These are phyloP conservation scores for Trachymyrmex septentrionalis DNA, from an alignment of 1,140 invertebrate species.

Conservation along the genomic window DNA sequence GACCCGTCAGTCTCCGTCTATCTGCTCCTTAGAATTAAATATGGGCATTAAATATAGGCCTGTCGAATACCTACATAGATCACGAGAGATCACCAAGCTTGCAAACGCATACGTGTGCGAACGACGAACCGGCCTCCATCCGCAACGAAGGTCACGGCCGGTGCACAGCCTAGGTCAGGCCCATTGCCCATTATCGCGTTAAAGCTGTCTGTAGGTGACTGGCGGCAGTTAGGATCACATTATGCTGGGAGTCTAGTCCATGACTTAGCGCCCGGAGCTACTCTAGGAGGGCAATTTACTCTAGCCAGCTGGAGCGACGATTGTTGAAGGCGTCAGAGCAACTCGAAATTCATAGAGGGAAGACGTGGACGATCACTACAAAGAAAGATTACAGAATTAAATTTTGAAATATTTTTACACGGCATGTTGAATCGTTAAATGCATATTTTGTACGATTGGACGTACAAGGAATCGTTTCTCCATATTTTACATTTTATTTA, in stretches of 20 bases:
- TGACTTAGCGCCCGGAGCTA: slow-evolving; percentile 48
- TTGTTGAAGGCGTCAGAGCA: slow-evolving; percentile 44
- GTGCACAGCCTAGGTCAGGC: slow-evolving; percentile 84
- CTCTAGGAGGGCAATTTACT: slow-evolving; percentile 52
- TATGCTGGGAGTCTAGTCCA: slow-evolving; percentile 61
- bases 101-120: slow-evolving; percentile 62
- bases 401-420: neutral
- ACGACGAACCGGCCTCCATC: slow-evolving; percentile 78
- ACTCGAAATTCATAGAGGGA: slow-evolving; percentile 35
- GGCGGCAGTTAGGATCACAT: slow-evolving; percentile 73
- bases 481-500: neutral
- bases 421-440: neutral
- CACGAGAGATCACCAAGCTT: slow-evolving; percentile 32
- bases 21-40: slow-evolving; percentile 26
- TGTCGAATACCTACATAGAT: slow-evolving; percentile 33
- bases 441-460: neutral
- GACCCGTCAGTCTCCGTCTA: slow-evolving; percentile 3
- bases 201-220: slow-evolving; percentile 76
- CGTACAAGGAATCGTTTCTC: neutral
- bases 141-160: slow-evolving; percentile 84
- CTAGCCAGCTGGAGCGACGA: slow-evolving; percentile 60
- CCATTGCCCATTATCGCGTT: slow-evolving; percentile 83
- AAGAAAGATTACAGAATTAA: slow-evolving; percentile 1
- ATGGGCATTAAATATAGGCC: slow-evolving; percentile 22
- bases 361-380: neutral